These are phyloP conservation scores for Chauna torquata DNA, from an alignment of 2,113 vertebrate genomes.

Conservation along the genomic window DNA sequence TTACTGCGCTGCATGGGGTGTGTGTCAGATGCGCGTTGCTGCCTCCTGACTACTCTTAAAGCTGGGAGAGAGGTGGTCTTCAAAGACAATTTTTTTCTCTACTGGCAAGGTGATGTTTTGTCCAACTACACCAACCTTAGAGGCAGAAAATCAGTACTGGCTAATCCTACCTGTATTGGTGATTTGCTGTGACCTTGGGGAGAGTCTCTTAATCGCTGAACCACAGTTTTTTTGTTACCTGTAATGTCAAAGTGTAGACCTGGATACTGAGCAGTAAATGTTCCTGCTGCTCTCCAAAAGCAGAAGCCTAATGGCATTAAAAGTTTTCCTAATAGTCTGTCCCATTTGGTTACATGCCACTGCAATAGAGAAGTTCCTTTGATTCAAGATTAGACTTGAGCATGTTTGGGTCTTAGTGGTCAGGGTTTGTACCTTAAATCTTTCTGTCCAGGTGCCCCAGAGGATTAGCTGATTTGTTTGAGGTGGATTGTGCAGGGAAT, in stretches of 20 bases:
- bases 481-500: background rate
- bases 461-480: background rate
- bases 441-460: background rate
- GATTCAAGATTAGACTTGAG: background rate
- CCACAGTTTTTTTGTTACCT: rapidly evolving
- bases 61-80: background rate
- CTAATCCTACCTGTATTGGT: background rate
- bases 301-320: background rate
- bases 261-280: background rate
- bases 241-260: rapidly evolving
- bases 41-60: background rate
- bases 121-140: background rate
- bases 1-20: rapidly evolving
- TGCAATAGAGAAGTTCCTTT: background rate
- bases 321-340: background rate
- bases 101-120: background rate
- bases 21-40: background rate
- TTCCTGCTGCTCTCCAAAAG: background rate
- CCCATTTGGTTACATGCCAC: background rate
- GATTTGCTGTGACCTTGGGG: background rate
- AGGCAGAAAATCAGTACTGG: background rate
- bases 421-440: background rate
- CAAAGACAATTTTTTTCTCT: no score
- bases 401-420: background rate
- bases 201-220: rapidly evolving